Base-by-base conservation (phyloP, 2,888 invertebrate genomes). In the Iphiclides podalirius region DNA sequence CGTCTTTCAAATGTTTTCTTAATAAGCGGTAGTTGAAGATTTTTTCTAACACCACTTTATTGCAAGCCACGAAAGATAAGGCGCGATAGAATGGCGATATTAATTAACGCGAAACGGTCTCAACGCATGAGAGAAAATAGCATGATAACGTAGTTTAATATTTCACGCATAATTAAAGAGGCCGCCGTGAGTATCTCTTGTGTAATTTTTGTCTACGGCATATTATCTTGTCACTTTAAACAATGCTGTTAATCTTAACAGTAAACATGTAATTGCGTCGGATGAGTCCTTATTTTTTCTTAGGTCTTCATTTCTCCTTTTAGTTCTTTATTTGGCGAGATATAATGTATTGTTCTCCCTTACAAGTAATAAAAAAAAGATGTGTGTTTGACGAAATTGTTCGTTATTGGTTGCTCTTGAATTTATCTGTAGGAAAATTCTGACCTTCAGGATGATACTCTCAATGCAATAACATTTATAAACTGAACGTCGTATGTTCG, bases 151-250 rank as follows among this genome's bases (percentile, higher is more conserved):
- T 11, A 4, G 37, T 38, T 16, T 12, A 44, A 44, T 50, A 45
- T 50, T 35, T 49, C 28, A 48, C 11, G 31, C 40, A 17, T 35
- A 50, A 50, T 44, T 50, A 50, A 50, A 45, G 44, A 40, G 50
- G 44, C 39, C 43, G 43, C 40, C 13, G 8, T 17, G 26, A 6
- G 31, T n/a, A n/a, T n/a, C 12, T 48, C 13, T 28, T 45, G 20
- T 13, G 43, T 8, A 49, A 17, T 37, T 38, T 42, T 44, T 44
- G 28, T 34, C 34, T 38, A 14, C 37, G 39, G 33, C 34, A 11
- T 8, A 15, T 14, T 42, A 42, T 43, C 38, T 23, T 49, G 38
- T 39, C 38, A 12, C 15, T 23, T 42, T 11, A 16, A 37, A 49
- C 9, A 17, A 16, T 15, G 37, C 13, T 16, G 31, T 37, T 42